Evolutionary conservation across 2,113 vertebrate genomes (phyloP).

Genomic region (Polyodon spathula): DNA sequence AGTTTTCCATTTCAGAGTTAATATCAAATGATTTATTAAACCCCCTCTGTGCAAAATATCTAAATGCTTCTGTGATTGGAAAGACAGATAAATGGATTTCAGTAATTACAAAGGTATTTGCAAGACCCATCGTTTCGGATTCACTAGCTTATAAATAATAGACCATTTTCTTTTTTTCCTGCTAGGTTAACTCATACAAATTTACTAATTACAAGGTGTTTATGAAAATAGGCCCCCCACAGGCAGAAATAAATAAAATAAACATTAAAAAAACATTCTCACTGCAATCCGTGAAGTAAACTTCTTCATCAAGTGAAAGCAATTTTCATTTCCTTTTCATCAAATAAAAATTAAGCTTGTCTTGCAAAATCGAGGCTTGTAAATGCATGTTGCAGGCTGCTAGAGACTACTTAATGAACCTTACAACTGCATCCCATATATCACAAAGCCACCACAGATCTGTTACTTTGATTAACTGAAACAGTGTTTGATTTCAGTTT

Average conservation of each 20-base stretch:
- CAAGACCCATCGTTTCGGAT: no score
- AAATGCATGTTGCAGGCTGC: slow-evolving; percentile 1
- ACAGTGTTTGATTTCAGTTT: neutral
- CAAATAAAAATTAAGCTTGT: slow-evolving; percentile 10
- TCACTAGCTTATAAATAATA: no score
- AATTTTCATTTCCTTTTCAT: slow-evolving; percentile 14
- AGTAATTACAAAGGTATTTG: neutral
- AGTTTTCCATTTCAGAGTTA: neutral
- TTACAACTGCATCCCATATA: slow-evolving; percentile 5
- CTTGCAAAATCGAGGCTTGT: slow-evolving; percentile 10
- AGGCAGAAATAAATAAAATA: neutral
- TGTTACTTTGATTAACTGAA: slow-evolving; percentile 7
- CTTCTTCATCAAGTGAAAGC: slow-evolving; percentile 1
- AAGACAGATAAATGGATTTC: neutral
- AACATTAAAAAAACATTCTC: neutral
- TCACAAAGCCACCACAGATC: slow-evolving; percentile 1
- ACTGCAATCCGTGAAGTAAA: neutral
- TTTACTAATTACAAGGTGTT: neutral
- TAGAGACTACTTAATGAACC: slow-evolving; percentile 12
- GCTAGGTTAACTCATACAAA: slow-evolving; percentile 4
- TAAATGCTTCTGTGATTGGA: neutral
- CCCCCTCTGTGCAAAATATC: no score
- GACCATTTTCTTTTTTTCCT: no score
- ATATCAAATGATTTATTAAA: neutral
- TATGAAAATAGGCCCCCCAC: neutral